Conservation (phyloP, 2,113 vertebrate genomes). For the Orycteropus afer region DNA sequence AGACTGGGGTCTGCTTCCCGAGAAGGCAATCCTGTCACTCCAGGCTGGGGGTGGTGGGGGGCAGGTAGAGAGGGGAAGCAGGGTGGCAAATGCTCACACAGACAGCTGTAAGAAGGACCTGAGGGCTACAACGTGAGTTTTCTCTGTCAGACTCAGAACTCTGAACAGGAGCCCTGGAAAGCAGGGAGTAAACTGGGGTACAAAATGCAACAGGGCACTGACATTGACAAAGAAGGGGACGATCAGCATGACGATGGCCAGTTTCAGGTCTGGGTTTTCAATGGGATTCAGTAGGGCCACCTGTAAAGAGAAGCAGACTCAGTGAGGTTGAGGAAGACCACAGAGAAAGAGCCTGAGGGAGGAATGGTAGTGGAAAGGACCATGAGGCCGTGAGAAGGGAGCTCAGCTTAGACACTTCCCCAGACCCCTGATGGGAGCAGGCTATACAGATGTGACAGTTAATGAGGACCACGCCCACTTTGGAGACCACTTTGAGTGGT, state of each 20-base stretch:
- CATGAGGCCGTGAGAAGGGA: not conserved
- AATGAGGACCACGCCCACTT: fast-evolving
- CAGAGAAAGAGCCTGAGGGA: not conserved
- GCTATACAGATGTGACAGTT: not conserved
- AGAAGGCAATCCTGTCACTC: not conserved
- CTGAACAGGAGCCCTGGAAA: not conserved
- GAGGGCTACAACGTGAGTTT: not conserved
- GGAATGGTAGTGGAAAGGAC: too few relatives aligned
- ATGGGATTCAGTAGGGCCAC: conserved; percentile 94
- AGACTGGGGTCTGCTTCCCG: not conserved
- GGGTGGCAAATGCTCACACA: not conserved
- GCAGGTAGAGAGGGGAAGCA: not conserved
- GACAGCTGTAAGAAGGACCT: not conserved
- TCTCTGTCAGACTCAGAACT: conserved; percentile 26
- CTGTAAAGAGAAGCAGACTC: conserved; percentile 85
- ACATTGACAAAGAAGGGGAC: conserved; percentile 99
- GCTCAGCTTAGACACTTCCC: not conserved
- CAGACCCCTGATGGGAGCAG: not conserved
- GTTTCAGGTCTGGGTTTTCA: conserved; percentile 94
- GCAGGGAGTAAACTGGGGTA: not conserved
- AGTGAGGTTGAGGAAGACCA: conserved; percentile 57
- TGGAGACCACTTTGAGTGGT: not conserved
- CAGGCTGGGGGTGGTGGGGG: not conserved
- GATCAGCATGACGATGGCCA: conserved; percentile 98
- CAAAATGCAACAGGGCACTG: conserved; percentile 82